A percentile compares a stretch with the other conserved stretches of the same genome.
phyloP scores from a whole-genome alignment of 2,797 vertebrate species.

The Pseudochirops corinnae region DNA sequence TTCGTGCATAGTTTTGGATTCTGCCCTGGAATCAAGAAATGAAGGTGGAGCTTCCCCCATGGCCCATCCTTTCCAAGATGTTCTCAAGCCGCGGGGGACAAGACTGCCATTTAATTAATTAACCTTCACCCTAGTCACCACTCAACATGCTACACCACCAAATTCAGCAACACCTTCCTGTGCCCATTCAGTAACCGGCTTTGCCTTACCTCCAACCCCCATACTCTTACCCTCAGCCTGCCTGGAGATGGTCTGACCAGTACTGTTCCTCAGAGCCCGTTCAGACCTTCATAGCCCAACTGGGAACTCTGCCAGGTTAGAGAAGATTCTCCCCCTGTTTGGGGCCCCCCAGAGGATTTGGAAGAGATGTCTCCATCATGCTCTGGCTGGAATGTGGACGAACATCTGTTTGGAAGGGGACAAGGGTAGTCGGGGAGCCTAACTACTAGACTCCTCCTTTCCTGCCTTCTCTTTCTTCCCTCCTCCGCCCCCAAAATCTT shows the following conservation, averaged over 20 bases:
- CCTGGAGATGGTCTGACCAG: neutral
- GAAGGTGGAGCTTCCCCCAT: neutral
- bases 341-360: neutral
- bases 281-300: neutral
- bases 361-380: accelerated
- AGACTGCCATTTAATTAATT: neutral
- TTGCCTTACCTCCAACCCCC: neutral
- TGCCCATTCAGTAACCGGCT: neutral
- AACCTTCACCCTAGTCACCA: neutral
- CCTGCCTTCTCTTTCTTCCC: neutral
- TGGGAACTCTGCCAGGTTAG: neutral
- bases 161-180: slow-evolving; percentile 13
- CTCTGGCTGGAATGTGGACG: neutral
- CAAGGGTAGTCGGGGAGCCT: neutral
- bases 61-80: neutral
- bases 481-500: neutral
- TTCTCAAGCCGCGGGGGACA: neutral
- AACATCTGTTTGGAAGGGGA: neutral
- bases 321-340: neutral
- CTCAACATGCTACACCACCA: neutral
- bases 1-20: neutral
- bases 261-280: neutral
- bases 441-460: neutral
- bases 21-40: neutral
- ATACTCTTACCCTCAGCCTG: neutral